Evolutionary conservation across 2,888 invertebrate species (phyloP).

Genomic region (Ferdinandea cuprea): DNA sequence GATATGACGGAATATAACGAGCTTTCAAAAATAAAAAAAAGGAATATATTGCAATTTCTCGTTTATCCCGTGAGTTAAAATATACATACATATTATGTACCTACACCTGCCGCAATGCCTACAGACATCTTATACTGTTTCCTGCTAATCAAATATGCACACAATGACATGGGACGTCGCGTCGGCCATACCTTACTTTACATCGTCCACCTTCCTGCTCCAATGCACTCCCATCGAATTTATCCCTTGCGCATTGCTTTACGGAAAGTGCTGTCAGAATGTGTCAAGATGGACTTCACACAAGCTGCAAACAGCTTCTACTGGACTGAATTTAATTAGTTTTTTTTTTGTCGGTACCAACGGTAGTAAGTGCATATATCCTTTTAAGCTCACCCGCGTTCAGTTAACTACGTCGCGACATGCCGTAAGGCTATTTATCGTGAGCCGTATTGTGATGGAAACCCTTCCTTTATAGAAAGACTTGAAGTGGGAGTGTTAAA

Average conservation of each 20-base stretch:
- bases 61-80: conserved; percentile 13
- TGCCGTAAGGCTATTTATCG: conserved; percentile 17
- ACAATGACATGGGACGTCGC: conserved; percentile 10
- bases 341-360: conserved; percentile 3
- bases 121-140: conserved; percentile 30
- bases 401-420: conserved; percentile 9
- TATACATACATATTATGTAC: no score
- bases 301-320: not conserved
- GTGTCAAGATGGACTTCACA: conserved; percentile 38
- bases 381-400: not conserved
- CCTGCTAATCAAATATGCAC: conserved; percentile 55
- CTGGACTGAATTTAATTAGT: conserved; percentile 6
- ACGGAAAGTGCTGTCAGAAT: conserved; percentile 17
- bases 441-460: conserved; percentile 13
- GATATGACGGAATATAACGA: conserved; percentile 26
- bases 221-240: conserved; percentile 25
- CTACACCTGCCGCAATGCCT: conserved; percentile 40
- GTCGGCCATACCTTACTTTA: not conserved
- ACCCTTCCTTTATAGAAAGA: not conserved
- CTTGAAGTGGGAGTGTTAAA: conserved; percentile 7
- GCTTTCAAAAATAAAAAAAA: conserved; percentile 4
- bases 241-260: not conserved
- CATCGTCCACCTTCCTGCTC: not conserved
- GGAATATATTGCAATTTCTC: conserved; percentile 18
- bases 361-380: no score